Evolutionary conservation across 2,888 invertebrate genomes (phyloP).

Genomic region (Cyclophora punctaria): DNA sequence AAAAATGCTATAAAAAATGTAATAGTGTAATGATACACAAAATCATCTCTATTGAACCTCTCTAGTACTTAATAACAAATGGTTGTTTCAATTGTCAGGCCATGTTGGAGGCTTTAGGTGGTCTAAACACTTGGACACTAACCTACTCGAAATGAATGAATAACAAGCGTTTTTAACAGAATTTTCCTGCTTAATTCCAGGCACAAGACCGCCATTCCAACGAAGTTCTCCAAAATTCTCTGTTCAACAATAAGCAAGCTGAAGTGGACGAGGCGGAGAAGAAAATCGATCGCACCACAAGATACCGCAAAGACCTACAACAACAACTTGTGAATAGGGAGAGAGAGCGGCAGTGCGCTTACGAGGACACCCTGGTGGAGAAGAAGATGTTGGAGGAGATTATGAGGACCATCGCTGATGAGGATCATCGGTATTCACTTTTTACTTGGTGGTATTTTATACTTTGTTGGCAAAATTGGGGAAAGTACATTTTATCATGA

Average conservation of each 20-base stretch:
- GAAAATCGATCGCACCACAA: constrained; percentile 32
- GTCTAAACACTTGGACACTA: neutral
- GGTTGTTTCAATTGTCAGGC: too few species aligned
- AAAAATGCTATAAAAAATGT: too few species aligned
- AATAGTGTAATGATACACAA: too few species aligned
- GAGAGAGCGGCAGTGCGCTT: constrained; percentile 63
- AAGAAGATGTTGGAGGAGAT: constrained; percentile 78
- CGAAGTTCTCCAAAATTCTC: constrained; percentile 42
- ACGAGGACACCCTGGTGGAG: constrained; percentile 75
- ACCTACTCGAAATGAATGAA: neutral
- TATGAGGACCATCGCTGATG: constrained; percentile 75
- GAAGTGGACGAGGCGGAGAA: constrained; percentile 34
- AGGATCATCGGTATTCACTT: constrained; percentile 67
- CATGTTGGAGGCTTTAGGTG: neutral
- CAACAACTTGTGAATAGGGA: constrained; percentile 74
- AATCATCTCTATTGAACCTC: too few species aligned
- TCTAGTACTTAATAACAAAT: too few species aligned
- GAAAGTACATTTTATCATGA: too few species aligned
- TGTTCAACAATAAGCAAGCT: constrained; percentile 53
- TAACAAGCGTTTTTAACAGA: neutral
- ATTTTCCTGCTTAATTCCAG: constrained; percentile 24
- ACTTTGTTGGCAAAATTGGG: too few species aligned
- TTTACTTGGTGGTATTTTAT: too few species aligned
- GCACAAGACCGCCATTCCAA: constrained; percentile 49
- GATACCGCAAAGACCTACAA: constrained; percentile 72